These are phyloP conservation scores for Hippopotamyrus pictus DNA, from an alignment of 2,797 vertebrate species.

Conservation along the genomic window DNA sequence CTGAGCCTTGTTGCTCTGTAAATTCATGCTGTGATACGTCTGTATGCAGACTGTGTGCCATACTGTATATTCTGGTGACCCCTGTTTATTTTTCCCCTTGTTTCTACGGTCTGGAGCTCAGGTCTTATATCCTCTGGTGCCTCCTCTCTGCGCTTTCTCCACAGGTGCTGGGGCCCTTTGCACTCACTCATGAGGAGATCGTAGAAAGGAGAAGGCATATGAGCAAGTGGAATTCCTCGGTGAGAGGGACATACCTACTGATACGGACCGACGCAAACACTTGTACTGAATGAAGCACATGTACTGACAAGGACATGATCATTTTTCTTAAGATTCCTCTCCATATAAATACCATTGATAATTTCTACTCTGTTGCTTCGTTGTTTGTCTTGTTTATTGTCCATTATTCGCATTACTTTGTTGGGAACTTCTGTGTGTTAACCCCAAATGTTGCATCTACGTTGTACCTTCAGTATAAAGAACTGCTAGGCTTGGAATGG, in stretches of 20 bases:
- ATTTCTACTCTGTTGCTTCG: not conserved
- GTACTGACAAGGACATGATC: not conserved
- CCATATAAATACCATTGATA: not conserved
- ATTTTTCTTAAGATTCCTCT: not conserved
- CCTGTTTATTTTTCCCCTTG: too few species aligned
- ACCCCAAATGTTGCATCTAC: not conserved
- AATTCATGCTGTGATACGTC: not conserved
- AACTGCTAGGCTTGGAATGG: not conserved
- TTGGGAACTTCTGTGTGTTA: not conserved
- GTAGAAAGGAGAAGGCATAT: conserved; percentile 70
- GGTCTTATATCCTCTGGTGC: not conserved
- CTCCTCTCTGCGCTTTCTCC: not conserved
- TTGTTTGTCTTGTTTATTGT: not conserved
- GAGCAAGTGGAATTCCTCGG: conserved; percentile 44
- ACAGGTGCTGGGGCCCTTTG: conserved; percentile 69
- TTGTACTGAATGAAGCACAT: not conserved
- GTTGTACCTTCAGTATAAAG: not conserved
- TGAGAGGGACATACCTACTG: conserved; percentile 30
- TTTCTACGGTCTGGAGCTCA: not conserved
- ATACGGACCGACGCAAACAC: not conserved
- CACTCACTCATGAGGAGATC: conserved; percentile 70
- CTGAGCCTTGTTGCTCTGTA: not conserved
- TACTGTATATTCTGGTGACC: not conserved
- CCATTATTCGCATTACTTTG: not conserved
- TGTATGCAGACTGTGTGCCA: not conserved